Percentiles rank a stretch among this genome's conserved stretches.
Evolutionary conservation across 2,113 vertebrate genomes (phyloP).

Genomic region (Datnioides undecimradiatus): DNA sequence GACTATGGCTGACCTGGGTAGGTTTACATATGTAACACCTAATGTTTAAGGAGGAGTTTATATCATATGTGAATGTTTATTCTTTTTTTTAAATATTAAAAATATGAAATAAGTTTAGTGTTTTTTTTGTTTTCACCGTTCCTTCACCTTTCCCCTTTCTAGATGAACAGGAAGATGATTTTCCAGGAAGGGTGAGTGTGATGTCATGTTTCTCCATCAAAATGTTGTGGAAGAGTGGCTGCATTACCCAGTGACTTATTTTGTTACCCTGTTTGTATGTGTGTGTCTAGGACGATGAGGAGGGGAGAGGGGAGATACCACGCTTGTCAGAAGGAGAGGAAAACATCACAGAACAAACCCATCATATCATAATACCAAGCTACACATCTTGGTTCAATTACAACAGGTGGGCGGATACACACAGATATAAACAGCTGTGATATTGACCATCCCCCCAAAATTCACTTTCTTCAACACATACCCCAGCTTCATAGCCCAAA

Average conservation of each 20-base stretch:
- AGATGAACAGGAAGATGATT: conserved; percentile 98
- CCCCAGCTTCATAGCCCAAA: background rate
- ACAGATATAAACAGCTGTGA: background rate
- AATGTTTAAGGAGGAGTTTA: background rate
- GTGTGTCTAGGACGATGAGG: conserved; percentile 91
- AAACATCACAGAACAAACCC: conserved; percentile 94
- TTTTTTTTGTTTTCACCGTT: background rate
- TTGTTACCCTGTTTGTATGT: background rate
- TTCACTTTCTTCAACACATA: background rate
- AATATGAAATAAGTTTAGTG: background rate
- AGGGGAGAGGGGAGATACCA: conserved; percentile 88
- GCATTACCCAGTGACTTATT: background rate
- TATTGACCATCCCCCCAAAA: background rate
- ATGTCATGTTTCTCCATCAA: background rate
- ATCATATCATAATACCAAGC: conserved; percentile 98
- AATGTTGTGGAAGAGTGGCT: background rate
- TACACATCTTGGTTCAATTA: conserved; percentile 98
- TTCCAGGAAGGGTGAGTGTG: conserved; percentile 90
- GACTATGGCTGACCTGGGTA: conserved; percentile 95
- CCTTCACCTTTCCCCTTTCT: conserved; percentile 53
- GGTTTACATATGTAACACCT: background rate
- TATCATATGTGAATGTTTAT: background rate
- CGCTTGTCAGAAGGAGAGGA: conserved; percentile 93
- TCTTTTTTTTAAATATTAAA: background rate
- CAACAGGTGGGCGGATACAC: conserved; percentile 88